These are phyloP conservation scores for Athene cunicularia DNA, from an alignment of 2,113 vertebrate species.

Conservation along the genomic window DNA sequence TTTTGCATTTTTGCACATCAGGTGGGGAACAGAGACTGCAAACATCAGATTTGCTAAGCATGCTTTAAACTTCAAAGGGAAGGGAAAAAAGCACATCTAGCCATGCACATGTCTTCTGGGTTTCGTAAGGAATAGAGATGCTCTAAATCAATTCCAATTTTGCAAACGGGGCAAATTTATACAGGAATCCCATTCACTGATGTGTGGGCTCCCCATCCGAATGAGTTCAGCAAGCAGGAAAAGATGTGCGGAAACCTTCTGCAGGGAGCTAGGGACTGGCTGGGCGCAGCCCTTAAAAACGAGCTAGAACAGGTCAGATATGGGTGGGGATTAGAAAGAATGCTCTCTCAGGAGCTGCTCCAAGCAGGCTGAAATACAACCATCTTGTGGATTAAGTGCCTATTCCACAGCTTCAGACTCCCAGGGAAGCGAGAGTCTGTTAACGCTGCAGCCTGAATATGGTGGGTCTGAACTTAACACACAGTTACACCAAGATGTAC, in stretches of 20 bases:
- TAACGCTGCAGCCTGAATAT: not conserved
- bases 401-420: not conserved
- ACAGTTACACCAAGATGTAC: not conserved
- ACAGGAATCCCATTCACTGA: not conserved
- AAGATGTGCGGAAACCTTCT: slow-evolving; percentile 12
- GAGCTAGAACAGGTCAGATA: slow-evolving; percentile 53
- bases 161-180: not conserved
- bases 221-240: not conserved
- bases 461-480: not conserved
- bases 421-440: not conserved
- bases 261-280: not conserved
- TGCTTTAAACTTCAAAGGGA: slow-evolving; percentile 10
- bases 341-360: slow-evolving; percentile 26
- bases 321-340: slow-evolving; percentile 60
- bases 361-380: not conserved
- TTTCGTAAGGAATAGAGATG: not conserved
- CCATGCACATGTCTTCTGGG: not conserved
- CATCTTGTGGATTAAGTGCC: not conserved
- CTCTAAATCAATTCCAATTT: slow-evolving; percentile 2
- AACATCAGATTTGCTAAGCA: not conserved
- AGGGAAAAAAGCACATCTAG: not conserved
- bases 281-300: slow-evolving; percentile 36
- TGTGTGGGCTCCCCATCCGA: not conserved
- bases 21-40: not conserved
- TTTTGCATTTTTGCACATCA: not conserved